Evolutionary conservation across 1,140 invertebrate species (phyloP), one percentile per base, ranked within the genome.

Genomic region (Cherax quadricarinatus): DNA sequence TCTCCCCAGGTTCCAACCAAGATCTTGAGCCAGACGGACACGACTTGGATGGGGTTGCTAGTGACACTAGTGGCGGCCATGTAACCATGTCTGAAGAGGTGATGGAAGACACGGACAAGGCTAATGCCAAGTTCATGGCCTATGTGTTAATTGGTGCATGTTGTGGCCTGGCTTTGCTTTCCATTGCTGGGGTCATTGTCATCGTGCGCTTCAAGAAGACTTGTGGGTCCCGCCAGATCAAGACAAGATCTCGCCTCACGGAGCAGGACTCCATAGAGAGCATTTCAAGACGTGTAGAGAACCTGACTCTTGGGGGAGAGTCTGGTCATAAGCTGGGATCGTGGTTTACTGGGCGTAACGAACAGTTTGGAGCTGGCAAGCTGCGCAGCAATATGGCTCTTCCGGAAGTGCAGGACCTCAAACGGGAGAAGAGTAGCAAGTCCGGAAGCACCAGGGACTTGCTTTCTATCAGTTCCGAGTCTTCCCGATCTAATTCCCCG

Each of bases 141-240:
- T 93, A 93, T 62, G 84, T 93, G 10, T 73, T 93, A 24, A 93
- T 93, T 48, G 93, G 93, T 14, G 91, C 93, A 4, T 93, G 93
- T 48, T 91, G 90, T 85, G 93, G 93, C 5, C 81, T 93, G 78
- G 91, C 93, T 21, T 41, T 93, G 24, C 84, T 93, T 41, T 93
- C 93, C 21, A 91, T 93, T 73, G 78, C 88, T 9, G 91, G 93
- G 0, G 91, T 93, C 53, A 88, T 93, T 41, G 84, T 93, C 21
- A 93, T 93, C 18, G 88, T 93, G 12, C 88, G 92, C 24, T 93
- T 93, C 48, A 93, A 93, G 85, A 93, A 93, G 78, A 91, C 93
- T 9, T 93, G 93, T 48, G 93, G 91, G 21, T 93, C 93, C 24
- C 88, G 88, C 6, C 93, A 93, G 84, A 93, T 93, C 49, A 88